phyloP scores from a whole-genome alignment of 2,113 vertebrate species.

The Eudyptes chrysolophus region DNA sequence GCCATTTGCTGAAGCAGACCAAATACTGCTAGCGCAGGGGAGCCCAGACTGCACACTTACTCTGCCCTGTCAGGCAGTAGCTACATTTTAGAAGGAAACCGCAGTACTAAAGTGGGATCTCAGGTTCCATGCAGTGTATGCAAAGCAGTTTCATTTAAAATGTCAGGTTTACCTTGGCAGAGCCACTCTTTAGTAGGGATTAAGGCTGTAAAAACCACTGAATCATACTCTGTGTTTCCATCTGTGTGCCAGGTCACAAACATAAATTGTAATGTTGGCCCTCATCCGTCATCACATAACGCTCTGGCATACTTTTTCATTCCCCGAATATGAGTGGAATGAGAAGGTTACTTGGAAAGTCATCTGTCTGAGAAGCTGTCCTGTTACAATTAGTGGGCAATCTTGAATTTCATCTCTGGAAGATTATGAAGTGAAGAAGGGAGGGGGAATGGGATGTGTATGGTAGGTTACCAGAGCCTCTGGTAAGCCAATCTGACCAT shows the following conservation, averaged over 20 bases:
- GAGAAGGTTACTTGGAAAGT: conserved; percentile 71
- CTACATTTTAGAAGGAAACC: conserved; percentile 66
- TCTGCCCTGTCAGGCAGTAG: conserved; percentile 50
- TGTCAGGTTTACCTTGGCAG: conserved; percentile 75
- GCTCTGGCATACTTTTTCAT: conserved; percentile 57
- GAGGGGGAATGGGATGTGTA: background rate
- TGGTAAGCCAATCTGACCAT: background rate
- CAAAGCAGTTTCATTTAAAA: conserved; percentile 71
- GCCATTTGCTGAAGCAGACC: background rate
- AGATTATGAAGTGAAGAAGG: conserved; percentile 4
- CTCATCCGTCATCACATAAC: conserved; percentile 47
- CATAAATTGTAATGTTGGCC: conserved; percentile 70
- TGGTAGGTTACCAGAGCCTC: background rate
- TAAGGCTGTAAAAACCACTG: conserved; percentile 60
- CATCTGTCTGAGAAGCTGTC: conserved; percentile 68
- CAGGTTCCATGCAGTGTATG: conserved; percentile 64
- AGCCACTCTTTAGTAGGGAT: conserved; percentile 57
- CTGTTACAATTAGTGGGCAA: conserved; percentile 52
- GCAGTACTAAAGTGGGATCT: conserved; percentile 49
- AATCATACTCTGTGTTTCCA: conserved; percentile 67
- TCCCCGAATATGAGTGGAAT: conserved; percentile 63
- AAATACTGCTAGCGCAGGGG: background rate
- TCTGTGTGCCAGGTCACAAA: conserved; percentile 67
- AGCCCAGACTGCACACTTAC: conserved; percentile 18
- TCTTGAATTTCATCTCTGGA: conserved; percentile 69